Evolutionary conservation across 2,888 invertebrate species (phyloP), one percentile per base, ranked within the genome.

Genomic region (Lottia gigantea): DNA sequence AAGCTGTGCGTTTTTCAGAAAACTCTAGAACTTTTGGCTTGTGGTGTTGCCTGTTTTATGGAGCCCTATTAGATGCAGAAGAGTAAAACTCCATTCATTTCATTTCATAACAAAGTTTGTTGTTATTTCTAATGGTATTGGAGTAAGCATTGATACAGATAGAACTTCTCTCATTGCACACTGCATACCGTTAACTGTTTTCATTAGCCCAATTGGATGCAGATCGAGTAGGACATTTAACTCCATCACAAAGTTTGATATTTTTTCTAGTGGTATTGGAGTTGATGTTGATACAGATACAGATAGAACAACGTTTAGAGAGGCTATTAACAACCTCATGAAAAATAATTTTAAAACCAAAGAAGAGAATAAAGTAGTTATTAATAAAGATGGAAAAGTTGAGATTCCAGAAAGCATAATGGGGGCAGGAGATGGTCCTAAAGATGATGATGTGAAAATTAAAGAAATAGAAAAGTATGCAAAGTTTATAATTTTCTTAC

Each of bases 381-480:
- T 23, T 19, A 55, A 55, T 23, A 55, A 12, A 23, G 55, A 55
- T 19, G 23, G 23, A 19, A 55, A 55, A 16, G 55, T 19, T 55
- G 55, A 55, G 19, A 55, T 7, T 23, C 55, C 11, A 2, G 55
- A 55, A 23, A 23, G 23, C 4, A 23, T 3, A 40, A 8, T 40
- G 19, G 55, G 55, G 19, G 55, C 55, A 19, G 55, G 55, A 8
- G 55, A 55, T 55, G 55, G 55, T 0, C 55, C 55, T 23, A 23
- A 55, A 11, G 23, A 55, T 55, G 55, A 55, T 23, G 55, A 55
- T 19, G 23, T 11, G 11, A 55, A 55, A 55, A 55, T 55, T 12
- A 55, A 55, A 12, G 55, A 55, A 55, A 55, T 55, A 11, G 55
- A 55, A 55, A 55, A 23, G 55, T 55, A 55, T 23, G 55, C 14